phyloP scores from a whole-genome alignment of 2,797 vertebrate genomes.

The Meda fulgida region DNA sequence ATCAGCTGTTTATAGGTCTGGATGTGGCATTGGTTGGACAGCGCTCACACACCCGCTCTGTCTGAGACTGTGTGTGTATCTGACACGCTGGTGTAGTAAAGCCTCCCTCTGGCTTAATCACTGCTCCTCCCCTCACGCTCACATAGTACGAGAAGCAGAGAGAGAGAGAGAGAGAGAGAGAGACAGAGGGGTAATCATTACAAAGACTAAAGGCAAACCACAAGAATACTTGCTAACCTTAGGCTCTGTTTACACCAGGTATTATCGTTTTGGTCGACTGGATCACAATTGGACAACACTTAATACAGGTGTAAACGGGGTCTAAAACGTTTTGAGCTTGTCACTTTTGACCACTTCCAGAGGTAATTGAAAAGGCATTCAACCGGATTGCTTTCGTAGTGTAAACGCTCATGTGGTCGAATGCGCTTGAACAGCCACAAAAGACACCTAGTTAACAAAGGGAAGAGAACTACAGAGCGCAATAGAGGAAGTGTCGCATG shows the following conservation, averaged over 20 bases:
- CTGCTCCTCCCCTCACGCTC: constrained; percentile 69
- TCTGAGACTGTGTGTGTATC: constrained; percentile 53
- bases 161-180: constrained; percentile 25
- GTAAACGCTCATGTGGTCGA: background rate
- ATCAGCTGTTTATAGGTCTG: constrained; percentile 19
- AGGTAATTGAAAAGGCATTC: background rate
- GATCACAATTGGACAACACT: background rate
- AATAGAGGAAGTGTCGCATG: no score
- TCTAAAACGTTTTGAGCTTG: background rate
- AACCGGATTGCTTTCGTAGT: background rate
- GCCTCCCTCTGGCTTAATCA: constrained; percentile 62
- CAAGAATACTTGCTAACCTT: constrained; percentile 22
- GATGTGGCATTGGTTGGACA: background rate
- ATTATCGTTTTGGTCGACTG: background rate
- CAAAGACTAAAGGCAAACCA: constrained; percentile 1
- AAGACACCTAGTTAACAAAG: no score
- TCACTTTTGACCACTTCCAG: background rate
- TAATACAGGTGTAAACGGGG: no score
- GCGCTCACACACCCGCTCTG: constrained; percentile 35
- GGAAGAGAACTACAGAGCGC: no score
- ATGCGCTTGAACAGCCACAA: background rate
- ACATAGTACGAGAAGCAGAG: constrained; percentile 36
- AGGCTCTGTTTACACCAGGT: background rate
- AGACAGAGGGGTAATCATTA: background rate
- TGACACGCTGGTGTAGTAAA: constrained; percentile 72